Evolutionary conservation across 2,113 vertebrate species (phyloP).

Genomic region (Dipodomys spectabilis): DNA sequence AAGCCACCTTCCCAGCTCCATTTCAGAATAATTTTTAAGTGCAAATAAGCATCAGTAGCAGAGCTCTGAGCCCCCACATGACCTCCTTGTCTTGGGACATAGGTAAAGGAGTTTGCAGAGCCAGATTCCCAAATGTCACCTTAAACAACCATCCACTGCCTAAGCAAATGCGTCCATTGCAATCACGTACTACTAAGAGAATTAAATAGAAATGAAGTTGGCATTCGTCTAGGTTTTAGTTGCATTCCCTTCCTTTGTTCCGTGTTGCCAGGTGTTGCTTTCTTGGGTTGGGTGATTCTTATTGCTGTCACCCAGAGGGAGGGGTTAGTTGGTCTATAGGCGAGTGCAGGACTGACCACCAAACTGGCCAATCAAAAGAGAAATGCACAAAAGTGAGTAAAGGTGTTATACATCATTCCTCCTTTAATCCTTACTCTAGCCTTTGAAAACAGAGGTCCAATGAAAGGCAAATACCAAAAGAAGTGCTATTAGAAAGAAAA

Average conservation of each 20-base stretch:
- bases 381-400: background rate
- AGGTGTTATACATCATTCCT: background rate
- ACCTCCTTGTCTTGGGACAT: background rate
- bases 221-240: slow-evolving; percentile 6
- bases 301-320: background rate
- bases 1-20: too few species aligned
- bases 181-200: background rate
- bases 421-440: background rate
- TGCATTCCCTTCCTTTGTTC: background rate
- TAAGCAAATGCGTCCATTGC: background rate
- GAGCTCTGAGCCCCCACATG: background rate
- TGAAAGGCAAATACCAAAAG: background rate
- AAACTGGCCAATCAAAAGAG: background rate
- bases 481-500: background rate
- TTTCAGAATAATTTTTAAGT: background rate
- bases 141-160: background rate
- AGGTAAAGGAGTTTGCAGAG: background rate
- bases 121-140: slow-evolving; percentile 4
- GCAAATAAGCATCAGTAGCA: background rate
- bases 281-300: background rate
- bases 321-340: background rate
- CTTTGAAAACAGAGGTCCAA: slow-evolving; percentile 22
- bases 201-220: background rate
- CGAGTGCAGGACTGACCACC: background rate
- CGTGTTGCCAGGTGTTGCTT: background rate